Percentiles rank a stretch among this genome's conserved stretches.
These are phyloP conservation scores for Leuciscus waleckii DNA, from an alignment of 2,797 vertebrate genomes.

Conservation along the genomic window DNA sequence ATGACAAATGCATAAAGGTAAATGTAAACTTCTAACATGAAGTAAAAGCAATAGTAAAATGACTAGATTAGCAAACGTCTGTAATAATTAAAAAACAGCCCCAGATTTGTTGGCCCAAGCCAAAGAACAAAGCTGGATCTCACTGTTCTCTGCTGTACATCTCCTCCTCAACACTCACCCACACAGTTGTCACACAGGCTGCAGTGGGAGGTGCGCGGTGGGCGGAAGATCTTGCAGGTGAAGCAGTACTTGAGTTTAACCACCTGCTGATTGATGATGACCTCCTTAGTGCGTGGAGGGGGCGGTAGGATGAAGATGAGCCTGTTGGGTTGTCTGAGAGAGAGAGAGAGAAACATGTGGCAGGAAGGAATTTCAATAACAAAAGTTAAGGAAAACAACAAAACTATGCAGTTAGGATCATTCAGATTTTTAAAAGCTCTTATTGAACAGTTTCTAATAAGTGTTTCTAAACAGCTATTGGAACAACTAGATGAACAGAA, in stretches of 20 bases:
- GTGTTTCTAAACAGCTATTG: background rate
- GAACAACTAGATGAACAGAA: background rate
- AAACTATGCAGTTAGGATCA: background rate
- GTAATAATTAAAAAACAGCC: background rate
- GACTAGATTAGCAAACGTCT: background rate
- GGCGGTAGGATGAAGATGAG: conserved; percentile 83
- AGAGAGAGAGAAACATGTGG: background rate
- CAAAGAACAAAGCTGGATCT: background rate
- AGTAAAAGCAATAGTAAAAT: background rate
- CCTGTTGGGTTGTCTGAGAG: conserved; percentile 83
- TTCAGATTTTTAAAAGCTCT: background rate
- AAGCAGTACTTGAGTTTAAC: conserved; percentile 98
- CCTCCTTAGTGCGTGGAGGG: conserved; percentile 91
- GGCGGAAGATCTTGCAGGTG: conserved; percentile 97
- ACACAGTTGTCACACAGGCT: conserved; percentile 97
- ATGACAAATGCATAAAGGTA: background rate
- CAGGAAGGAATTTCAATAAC: background rate
- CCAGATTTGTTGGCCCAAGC: background rate
- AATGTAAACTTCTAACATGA: background rate
- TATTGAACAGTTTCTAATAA: background rate
- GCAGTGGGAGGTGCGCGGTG: conserved; percentile 94
- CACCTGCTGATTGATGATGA: conserved; percentile 90
- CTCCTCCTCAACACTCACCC: conserved; percentile 77
- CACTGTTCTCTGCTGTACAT: background rate
- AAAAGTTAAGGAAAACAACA: background rate